These are phyloP conservation scores for Actenoides hombroni DNA, from an alignment of 2,113 vertebrate genomes.

Conservation along the genomic window DNA sequence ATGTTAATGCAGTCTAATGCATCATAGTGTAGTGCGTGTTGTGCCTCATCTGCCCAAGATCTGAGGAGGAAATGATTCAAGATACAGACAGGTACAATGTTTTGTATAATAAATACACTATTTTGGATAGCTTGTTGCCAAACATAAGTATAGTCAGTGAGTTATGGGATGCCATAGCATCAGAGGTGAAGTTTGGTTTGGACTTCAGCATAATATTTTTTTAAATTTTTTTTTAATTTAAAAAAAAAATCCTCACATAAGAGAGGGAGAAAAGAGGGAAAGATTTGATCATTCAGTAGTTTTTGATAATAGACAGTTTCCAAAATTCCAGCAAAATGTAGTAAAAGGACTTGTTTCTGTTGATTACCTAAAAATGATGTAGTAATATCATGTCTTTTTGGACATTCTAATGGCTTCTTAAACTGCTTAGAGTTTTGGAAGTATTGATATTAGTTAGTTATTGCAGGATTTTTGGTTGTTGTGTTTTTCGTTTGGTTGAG, in stretches of 20 bases:
- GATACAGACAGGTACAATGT: neutral
- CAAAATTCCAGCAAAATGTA: neutral
- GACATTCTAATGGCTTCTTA: neutral
- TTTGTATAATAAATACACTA: neutral
- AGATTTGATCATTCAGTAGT: neutral
- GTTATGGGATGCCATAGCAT: neutral
- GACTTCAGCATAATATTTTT: neutral
- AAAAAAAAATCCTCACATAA: neutral
- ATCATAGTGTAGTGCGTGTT: rapidly evolving
- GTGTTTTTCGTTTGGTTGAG: neutral
- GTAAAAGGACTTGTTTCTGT: neutral
- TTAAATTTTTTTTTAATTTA: neutral
- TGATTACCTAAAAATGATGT: neutral
- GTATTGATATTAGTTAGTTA: neutral
- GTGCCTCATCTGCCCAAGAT: neutral
- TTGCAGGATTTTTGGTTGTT: neutral
- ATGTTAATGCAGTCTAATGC: neutral
- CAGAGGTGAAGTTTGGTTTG: neutral
- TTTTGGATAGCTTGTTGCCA: neutral
- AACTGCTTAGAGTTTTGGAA: neutral
- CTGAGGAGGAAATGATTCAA: neutral
- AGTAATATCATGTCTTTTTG: neutral
- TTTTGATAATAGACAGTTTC: neutral
- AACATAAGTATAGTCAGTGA: neutral
- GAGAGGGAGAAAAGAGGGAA: neutral